phyloP scores from a whole-genome alignment of 2,113 vertebrate genomes.

The Dasypus novemcinctus region DNA sequence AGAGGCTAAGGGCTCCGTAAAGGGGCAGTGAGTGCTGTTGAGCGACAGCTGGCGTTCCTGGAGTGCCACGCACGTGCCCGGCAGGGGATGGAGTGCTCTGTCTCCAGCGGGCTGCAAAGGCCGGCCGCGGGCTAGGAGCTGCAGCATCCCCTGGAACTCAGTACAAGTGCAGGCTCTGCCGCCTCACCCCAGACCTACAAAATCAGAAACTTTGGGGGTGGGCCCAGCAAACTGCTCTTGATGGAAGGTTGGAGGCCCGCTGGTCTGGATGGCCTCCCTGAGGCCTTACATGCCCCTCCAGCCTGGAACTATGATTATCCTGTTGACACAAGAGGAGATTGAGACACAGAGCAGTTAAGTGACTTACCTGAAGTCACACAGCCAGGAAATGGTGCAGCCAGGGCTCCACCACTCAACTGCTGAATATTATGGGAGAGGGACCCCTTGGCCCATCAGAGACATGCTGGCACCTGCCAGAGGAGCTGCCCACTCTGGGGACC shows the following conservation, averaged over 20 bases:
- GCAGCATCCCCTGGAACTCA: neutral
- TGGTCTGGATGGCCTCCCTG: neutral
- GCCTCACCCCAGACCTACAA: neutral
- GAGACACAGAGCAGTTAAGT: neutral
- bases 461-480: neutral
- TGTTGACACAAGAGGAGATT: conserved; percentile 1
- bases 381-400: conserved; percentile 1
- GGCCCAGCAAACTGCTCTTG: neutral
- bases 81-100: neutral
- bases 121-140: neutral
- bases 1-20: too few species aligned
- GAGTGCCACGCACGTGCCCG: neutral
- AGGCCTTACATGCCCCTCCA: neutral
- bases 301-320: neutral
- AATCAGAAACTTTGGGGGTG: neutral
- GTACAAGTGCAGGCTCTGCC: neutral
- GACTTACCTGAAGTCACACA: conserved; percentile 42
- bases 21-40: neutral
- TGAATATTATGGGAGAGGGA: neutral
- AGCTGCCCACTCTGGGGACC: neutral
- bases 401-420: neutral
- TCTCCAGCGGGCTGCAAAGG: neutral
- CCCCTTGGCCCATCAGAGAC: neutral
- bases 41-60: neutral
- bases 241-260: neutral